Evolutionary conservation across 2,113 vertebrate genomes (phyloP).

Genomic region (Erythrocercus mccallii): DNA sequence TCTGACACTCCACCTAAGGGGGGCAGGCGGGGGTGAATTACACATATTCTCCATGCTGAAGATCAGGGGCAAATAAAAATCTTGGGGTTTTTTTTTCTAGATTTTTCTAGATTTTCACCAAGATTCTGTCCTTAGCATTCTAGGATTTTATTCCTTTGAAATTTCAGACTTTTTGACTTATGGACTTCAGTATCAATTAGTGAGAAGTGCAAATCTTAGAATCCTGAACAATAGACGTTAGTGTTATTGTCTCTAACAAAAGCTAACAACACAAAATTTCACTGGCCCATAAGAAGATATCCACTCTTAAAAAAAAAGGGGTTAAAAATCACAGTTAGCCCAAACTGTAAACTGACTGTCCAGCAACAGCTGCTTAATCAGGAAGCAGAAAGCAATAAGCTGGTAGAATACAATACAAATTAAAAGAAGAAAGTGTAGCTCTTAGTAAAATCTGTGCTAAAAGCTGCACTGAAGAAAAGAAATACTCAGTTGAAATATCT

Average conservation of each 20-base stretch:
- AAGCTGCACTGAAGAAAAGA: not conserved
- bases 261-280: not conserved
- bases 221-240: not conserved
- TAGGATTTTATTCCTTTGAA: not conserved
- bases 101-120: not conserved
- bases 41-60: not conserved
- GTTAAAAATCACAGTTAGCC: not conserved
- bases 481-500: not conserved
- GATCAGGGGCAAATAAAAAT: not conserved
- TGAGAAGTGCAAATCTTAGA: not conserved
- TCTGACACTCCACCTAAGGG: not conserved
- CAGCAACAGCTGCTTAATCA: not conserved
- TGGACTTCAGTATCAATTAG: not conserved
- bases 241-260: not conserved
- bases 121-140: not conserved
- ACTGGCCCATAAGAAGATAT: not conserved
- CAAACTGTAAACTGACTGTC: not conserved
- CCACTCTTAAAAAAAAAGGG: too few relatives aligned
- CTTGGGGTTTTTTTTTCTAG: accelerated
- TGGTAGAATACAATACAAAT: not conserved
- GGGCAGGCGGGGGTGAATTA: accelerated
- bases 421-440: not conserved
- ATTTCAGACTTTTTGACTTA: not conserved
- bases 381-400: not conserved
- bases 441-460: not conserved